Conservation (phyloP, 2,888 invertebrate genomes). For the Scaptomyza reducta region DNA sequence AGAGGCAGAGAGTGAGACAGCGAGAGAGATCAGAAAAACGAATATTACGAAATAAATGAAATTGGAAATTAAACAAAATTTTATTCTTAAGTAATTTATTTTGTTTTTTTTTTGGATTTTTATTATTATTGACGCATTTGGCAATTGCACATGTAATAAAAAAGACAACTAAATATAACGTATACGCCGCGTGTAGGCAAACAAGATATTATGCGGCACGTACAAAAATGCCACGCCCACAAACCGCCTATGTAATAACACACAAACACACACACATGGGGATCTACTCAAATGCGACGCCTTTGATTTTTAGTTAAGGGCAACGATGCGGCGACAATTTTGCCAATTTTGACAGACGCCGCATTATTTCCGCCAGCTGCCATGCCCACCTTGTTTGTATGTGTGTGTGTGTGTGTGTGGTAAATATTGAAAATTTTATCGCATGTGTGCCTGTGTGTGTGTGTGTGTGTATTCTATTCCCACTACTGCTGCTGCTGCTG, state of each 20-base stretch:
- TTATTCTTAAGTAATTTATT: constrained; percentile 56
- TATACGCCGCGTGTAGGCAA: constrained; percentile 62
- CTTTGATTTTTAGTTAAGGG: constrained; percentile 75
- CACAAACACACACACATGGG: constrained; percentile 28
- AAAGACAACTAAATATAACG: constrained; percentile 63
- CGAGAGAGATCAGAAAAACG: constrained; percentile 34
- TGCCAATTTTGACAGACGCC: constrained; percentile 77
- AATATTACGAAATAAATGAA: constrained; percentile 43
- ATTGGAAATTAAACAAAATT: constrained; percentile 72
- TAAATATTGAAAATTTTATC: constrained; percentile 70
- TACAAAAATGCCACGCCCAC: constrained; percentile 52
- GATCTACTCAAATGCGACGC: constrained; percentile 53
- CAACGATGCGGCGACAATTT: constrained; percentile 66
- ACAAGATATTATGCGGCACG: constrained; percentile 68
- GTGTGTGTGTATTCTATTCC: constrained; percentile 27
- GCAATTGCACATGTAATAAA: constrained; percentile 71
- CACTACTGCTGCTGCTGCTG: constrained; percentile 35
- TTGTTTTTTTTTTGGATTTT: constrained; percentile 30
- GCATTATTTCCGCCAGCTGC: constrained; percentile 75
- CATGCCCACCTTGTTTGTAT: constrained; percentile 54
- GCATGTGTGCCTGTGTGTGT: constrained; percentile 19
- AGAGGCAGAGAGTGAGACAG: no score
- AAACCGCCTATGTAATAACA: constrained; percentile 21
- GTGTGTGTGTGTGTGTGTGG: constrained; percentile 30
- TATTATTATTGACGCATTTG: constrained; percentile 56